phyloP scores from a whole-genome alignment of 2,888 invertebrate species.

The Steinernema hermaphroditum region DNA sequence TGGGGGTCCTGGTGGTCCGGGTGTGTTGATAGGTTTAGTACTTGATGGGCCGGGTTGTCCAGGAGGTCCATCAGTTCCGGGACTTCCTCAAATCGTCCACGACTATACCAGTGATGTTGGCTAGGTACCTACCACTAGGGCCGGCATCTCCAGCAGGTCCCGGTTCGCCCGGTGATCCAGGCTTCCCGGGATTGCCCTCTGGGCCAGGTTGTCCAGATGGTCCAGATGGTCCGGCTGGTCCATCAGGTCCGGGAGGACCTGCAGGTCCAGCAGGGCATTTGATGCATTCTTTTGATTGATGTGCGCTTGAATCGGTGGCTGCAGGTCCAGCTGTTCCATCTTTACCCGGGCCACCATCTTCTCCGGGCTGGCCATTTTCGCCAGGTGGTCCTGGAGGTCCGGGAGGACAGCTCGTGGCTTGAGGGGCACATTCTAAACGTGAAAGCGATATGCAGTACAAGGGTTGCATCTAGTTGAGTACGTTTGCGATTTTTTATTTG shows the following conservation, averaged over 20 bases:
- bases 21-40: neutral
- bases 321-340: slow-evolving; percentile 19
- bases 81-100: too few relatives aligned
- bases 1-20: slow-evolving; percentile 21
- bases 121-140: neutral
- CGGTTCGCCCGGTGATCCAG: slow-evolving; percentile 29
- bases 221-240: slow-evolving; percentile 24
- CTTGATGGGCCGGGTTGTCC: neutral
- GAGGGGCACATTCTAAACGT: slow-evolving; percentile 19
- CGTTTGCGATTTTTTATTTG: too few relatives aligned
- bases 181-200: neutral
- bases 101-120: neutral
- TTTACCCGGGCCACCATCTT: slow-evolving; percentile 2
- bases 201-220: slow-evolving; percentile 21
- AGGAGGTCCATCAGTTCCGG: slow-evolving; percentile 11
- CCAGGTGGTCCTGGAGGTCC: slow-evolving; percentile 31
- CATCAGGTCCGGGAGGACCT: slow-evolving; percentile 30
- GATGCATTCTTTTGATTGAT: slow-evolving; percentile 33
- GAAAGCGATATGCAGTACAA: too few relatives aligned
- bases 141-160: slow-evolving; percentile 32
- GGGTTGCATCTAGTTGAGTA: too few relatives aligned
- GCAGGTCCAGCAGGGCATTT: slow-evolving; percentile 35
- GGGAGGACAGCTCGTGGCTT: slow-evolving; percentile 34
- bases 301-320: slow-evolving; percentile 10
- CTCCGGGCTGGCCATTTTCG: slow-evolving; percentile 21